phyloP scores from a whole-genome alignment of 2,113 vertebrate genomes.

The Paracanthobrama guichenoti region DNA sequence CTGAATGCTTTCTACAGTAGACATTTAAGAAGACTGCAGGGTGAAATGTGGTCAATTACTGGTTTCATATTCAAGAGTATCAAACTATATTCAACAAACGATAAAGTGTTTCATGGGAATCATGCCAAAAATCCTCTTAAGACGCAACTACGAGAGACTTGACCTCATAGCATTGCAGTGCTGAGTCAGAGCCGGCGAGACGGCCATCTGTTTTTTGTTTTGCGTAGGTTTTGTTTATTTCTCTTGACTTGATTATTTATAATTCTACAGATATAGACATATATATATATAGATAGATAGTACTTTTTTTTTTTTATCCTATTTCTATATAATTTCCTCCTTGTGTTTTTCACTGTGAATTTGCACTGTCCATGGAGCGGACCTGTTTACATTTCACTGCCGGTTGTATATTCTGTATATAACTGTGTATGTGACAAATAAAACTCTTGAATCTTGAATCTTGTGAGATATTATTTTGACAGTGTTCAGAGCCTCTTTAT shows the following conservation, averaged over 20 bases:
- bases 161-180: slow-evolving; percentile 8
- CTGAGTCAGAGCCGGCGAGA: not conserved
- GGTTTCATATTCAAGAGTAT: slow-evolving; percentile 16
- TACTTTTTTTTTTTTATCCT: too few relatives aligned
- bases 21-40: slow-evolving; percentile 1
- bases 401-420: too few relatives aligned
- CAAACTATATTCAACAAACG: not conserved
- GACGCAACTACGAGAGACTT: not conserved
- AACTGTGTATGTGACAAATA: too few relatives aligned
- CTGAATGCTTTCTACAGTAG: not conserved
- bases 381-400: too few relatives aligned
- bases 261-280: too few relatives aligned
- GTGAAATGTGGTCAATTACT: not conserved
- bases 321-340: too few relatives aligned
- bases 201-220: not conserved
- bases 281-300: too few relatives aligned
- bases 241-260: too few relatives aligned
- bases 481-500: not conserved
- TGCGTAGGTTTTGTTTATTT: not conserved
- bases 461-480: slow-evolving; percentile 16
- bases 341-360: too few relatives aligned
- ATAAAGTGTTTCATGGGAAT: slow-evolving; percentile 33
- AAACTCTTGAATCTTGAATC: too few relatives aligned
- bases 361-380: too few relatives aligned
- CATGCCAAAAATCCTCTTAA: slow-evolving; percentile 47